Evolutionary conservation across 2,888 invertebrate species (phyloP).

Genomic region (Xylocampa areola): DNA sequence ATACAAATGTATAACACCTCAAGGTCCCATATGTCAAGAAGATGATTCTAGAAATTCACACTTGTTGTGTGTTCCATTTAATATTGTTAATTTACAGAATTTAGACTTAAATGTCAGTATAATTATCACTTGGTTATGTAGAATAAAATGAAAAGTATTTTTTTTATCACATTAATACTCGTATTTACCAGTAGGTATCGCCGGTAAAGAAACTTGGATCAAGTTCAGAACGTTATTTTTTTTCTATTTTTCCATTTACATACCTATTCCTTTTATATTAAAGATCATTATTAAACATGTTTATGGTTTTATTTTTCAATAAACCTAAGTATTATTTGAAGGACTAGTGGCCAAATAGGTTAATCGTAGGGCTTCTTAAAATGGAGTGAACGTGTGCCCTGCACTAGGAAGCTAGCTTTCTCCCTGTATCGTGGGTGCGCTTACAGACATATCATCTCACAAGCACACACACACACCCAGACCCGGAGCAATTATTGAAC

Average conservation of each 20-base stretch:
- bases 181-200: not conserved
- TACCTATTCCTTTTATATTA: constrained; percentile 1
- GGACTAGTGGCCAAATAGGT: no score
- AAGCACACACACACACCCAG: no score
- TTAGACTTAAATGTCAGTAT: constrained; percentile 13
- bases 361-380: no score
- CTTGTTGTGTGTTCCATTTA: constrained; percentile 6
- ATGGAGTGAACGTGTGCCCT: no score
- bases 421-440: no score
- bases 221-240: not conserved
- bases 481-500: no score
- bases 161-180: not conserved
- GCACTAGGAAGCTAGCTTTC: no score
- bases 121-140: constrained; percentile 24
- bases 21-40: constrained; percentile 23
- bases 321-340: no score
- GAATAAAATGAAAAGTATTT: not conserved
- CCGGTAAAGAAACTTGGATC: not conserved
- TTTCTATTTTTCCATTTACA: not conserved
- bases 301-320: no score
- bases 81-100: constrained; percentile 20
- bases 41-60: constrained; percentile 43
- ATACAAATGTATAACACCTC: constrained; percentile 24
- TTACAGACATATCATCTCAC: no score
- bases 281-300: no score